A percentile compares a stretch with the other conserved stretches of the same genome.
Conservation (phyloP, 2,888 invertebrate genomes). For the Drosophila koepferae region DNA sequence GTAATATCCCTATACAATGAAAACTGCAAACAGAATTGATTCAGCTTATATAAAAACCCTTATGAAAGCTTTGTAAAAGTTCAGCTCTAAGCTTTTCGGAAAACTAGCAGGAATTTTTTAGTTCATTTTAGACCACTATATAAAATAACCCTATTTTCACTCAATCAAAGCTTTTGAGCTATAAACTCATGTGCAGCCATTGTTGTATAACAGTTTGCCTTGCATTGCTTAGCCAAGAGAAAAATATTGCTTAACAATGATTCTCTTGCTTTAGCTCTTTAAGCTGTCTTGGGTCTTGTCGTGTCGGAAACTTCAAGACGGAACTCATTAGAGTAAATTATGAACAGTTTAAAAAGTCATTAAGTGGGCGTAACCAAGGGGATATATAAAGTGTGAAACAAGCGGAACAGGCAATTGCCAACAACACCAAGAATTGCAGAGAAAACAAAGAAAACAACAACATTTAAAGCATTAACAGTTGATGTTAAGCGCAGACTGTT, state of each 20-base stretch:
- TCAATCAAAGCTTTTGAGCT: background rate
- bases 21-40: rapidly evolving
- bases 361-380: conserved; percentile 26
- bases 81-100: background rate
- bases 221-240: conserved; percentile 2
- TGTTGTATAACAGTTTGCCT: conserved; percentile 39
- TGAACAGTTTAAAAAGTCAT: conserved; percentile 67
- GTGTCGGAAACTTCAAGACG: conserved; percentile 24
- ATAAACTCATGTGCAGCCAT: conserved; percentile 13
- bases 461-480: conserved; percentile 16
- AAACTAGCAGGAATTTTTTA: background rate
- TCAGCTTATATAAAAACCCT: background rate
- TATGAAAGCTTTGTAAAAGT: background rate
- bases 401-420: background rate
- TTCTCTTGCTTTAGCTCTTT: background rate
- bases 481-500: conserved; percentile 7
- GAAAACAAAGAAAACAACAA: background rate
- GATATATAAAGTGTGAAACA: conserved; percentile 16
- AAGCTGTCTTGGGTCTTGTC: conserved; percentile 8
- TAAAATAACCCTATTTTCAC: background rate
- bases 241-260: background rate
- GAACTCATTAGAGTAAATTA: conserved; percentile 59
- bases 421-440: background rate
- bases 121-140: background rate
- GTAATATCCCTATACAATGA: background rate